phyloP scores from a whole-genome alignment of 2,113 vertebrate genomes.

The Mesembrinibis cayennensis region DNA sequence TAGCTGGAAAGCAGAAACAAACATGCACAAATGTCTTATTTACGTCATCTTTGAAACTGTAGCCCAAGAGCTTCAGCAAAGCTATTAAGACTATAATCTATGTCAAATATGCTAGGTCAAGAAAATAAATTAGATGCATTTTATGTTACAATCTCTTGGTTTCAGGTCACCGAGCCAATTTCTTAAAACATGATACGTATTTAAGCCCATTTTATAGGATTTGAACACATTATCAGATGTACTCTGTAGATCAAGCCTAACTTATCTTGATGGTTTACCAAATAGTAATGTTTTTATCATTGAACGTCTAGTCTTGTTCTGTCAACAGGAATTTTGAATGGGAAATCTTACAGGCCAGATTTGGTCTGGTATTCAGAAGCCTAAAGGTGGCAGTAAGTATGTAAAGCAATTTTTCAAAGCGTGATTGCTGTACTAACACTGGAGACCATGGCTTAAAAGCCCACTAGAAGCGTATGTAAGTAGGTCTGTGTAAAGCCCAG shows the following conservation, averaged over 20 bases:
- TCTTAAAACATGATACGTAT: not conserved
- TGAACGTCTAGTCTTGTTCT: not conserved
- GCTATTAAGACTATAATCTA: not conserved
- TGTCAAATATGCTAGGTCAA: not conserved
- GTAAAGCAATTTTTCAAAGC: fast-evolving
- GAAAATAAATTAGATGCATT: not conserved
- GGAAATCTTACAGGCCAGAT: not conserved
- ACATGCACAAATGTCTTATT: not conserved
- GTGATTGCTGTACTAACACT: fast-evolving
- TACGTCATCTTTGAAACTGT: not conserved
- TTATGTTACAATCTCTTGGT: not conserved
- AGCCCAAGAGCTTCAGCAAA: not conserved
- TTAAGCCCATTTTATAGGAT: not conserved
- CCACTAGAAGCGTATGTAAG: fast-evolving
- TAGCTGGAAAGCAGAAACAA: not conserved
- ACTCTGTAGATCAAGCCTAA: not conserved
- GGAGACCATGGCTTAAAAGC: not conserved
- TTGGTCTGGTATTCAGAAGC: not conserved
- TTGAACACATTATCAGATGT: not conserved
- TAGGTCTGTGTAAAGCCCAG: not conserved
- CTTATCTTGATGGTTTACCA: not conserved
- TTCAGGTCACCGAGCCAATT: not conserved
- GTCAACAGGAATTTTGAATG: not conserved
- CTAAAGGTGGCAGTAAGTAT: too few species aligned
- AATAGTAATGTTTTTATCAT: not conserved